These are phyloP conservation scores for Agonopterix alstromeriana DNA, from an alignment of 2,888 invertebrate species.

Conservation along the genomic window DNA sequence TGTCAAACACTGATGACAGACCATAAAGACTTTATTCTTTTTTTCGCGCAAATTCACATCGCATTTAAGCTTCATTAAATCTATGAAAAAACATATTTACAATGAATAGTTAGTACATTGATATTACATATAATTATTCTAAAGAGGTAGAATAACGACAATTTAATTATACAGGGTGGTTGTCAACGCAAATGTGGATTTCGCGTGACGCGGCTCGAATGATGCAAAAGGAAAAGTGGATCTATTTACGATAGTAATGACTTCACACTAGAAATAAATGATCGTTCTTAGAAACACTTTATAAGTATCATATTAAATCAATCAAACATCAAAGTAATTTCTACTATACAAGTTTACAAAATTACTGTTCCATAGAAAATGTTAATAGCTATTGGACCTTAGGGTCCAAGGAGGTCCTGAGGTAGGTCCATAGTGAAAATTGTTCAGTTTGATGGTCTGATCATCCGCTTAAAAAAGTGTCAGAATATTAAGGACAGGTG, in stretches of 20 bases:
- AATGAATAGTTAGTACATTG: constrained; percentile 6
- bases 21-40: no score
- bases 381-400: no score
- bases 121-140: constrained; percentile 3
- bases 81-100: constrained; percentile 9
- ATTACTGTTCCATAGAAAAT: no score
- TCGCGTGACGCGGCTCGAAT: constrained; percentile 28
- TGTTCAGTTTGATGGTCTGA: no score
- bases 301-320: no score
- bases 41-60: constrained; percentile 1
- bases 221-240: constrained; percentile 11
- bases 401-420: no score
- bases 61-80: constrained; percentile 8
- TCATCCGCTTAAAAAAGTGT: no score
- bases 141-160: constrained; percentile 30
- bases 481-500: no score
- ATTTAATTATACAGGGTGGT: constrained; percentile 30
- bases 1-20: no score
- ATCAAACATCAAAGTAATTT: no score
- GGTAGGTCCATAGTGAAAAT: no score
- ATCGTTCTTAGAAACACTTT: background rate
- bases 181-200: constrained; percentile 35
- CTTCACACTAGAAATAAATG: constrained; percentile 6
- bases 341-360: no score
- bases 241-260: constrained; percentile 20